Conservation (phyloP, 2,797 vertebrate species). For the Tarsius wallacei region DNA sequence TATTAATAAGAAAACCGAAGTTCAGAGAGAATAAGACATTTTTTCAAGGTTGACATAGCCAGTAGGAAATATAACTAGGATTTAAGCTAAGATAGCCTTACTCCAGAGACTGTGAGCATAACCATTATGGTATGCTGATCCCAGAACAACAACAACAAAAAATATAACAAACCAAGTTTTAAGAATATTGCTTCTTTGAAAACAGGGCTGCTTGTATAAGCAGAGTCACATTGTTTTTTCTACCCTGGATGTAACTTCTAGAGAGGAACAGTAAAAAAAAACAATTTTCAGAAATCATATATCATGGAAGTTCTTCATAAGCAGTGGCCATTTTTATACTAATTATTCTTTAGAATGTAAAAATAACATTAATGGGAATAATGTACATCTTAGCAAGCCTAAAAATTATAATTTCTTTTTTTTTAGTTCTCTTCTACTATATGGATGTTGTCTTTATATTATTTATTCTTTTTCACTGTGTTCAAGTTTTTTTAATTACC, state of each 20-base stretch:
- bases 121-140: background rate
- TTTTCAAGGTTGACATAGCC: background rate
- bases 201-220: background rate
- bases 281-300: background rate
- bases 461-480: background rate
- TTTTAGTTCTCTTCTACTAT: background rate
- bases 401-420: background rate
- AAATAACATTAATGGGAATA: background rate
- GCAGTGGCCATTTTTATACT: background rate
- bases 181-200: slow-evolving; percentile 22
- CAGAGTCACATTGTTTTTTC: background rate
- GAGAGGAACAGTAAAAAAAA: slow-evolving; percentile 1
- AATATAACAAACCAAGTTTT: background rate
- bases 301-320: background rate
- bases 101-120: background rate
- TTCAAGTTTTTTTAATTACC: slow-evolving; percentile 14
- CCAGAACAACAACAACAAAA: background rate
- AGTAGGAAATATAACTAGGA: background rate
- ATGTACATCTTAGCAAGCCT: background rate
- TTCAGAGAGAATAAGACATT: background rate
- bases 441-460: background rate
- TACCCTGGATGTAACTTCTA: background rate
- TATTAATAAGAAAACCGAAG: background rate
- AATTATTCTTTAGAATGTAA: background rate
- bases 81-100: background rate